A percentile compares a stretch with the other conserved stretches of the same genome.
phyloP scores from a whole-genome alignment of 2,888 invertebrate species.

The Stratiomys singularior region DNA sequence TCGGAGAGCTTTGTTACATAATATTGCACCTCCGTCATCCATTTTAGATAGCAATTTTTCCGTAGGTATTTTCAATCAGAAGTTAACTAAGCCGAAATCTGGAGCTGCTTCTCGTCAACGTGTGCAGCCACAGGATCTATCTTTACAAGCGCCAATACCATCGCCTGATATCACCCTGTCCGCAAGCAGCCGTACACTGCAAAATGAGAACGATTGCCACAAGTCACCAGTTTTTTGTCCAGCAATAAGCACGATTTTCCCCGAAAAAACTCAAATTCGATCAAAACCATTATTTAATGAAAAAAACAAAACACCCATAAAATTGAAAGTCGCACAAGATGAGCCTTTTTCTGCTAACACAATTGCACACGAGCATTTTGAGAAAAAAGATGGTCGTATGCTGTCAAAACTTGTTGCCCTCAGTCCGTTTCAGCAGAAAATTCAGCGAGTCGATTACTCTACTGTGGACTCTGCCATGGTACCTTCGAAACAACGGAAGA shows the following conservation, averaged over 20 bases:
- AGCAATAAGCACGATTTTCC: not conserved
- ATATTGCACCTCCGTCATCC: too few relatives aligned
- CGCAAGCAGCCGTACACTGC: not conserved
- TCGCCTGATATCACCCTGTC: conserved; percentile 10
- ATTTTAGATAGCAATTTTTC: too few relatives aligned
- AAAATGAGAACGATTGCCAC: not conserved
- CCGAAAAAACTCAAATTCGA: too few relatives aligned
- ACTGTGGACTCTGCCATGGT: conserved; percentile 55
- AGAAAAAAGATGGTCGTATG: conserved; percentile 56
- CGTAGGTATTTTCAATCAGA: too few relatives aligned
- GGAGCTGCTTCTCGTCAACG: conserved; percentile 70
- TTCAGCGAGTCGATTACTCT: conserved; percentile 64
- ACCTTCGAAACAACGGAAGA: conserved; percentile 65
- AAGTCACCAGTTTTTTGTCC: not conserved
- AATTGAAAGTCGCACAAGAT: not conserved
- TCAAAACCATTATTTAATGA: not conserved
- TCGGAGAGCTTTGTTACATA: too few relatives aligned
- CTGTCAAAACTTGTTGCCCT: conserved; percentile 67
- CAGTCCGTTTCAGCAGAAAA: conserved; percentile 69
- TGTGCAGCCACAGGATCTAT: conserved; percentile 69
- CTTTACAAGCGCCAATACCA: conserved; percentile 55
- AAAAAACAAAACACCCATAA: not conserved
- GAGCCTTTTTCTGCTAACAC: not conserved
- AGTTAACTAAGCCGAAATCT: conserved; percentile 65
- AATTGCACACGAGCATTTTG: conserved; percentile 56